phyloP scores from a whole-genome alignment of 1,140 invertebrate genomes.

The Temnothorax curvispinosus region DNA sequence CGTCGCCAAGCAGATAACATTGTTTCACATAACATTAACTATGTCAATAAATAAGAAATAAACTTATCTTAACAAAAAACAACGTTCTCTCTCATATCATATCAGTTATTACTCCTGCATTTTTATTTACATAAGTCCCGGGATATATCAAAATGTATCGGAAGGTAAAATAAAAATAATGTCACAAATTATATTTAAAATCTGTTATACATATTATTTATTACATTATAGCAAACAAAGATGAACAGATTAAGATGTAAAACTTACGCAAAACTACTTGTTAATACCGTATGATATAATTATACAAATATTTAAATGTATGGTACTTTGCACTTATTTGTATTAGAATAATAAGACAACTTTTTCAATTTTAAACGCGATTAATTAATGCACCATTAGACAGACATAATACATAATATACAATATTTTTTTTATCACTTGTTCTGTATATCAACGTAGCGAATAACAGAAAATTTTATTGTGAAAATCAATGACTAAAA shows the following conservation, averaged over 20 bases:
- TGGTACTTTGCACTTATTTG: conserved; percentile 60
- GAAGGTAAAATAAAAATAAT: conserved; percentile 36
- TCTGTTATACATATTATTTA: conserved; percentile 73
- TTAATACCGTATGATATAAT: conserved; percentile 66
- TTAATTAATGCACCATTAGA: conserved; percentile 59
- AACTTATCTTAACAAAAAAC: conserved; percentile 67
- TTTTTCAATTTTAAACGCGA: conserved; percentile 20
- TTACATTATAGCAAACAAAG: conserved; percentile 65
- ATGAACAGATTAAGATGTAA: conserved; percentile 65
- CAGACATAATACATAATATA: conserved; percentile 51
- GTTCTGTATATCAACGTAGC: not conserved
- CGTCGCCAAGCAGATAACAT: conserved; percentile 70
- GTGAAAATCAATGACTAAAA: conserved; percentile 46
- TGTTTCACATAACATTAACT: conserved; percentile 75
- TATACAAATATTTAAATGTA: conserved; percentile 71
- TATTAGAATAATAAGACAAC: conserved; percentile 25
- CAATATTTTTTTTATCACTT: conserved; percentile 47
- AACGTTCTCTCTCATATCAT: conserved; percentile 1
- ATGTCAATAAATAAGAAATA: conserved; percentile 76
- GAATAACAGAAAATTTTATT: conserved; percentile 32
- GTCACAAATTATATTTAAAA: conserved; percentile 61
- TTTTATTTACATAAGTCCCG: conserved; percentile 43
- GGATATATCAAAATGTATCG: conserved; percentile 29
- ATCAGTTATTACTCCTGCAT: conserved; percentile 55
- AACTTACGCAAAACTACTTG: conserved; percentile 70